These are phyloP conservation scores for Ceyx margarethae DNA, from an alignment of 2,113 vertebrate genomes.

Conservation along the genomic window DNA sequence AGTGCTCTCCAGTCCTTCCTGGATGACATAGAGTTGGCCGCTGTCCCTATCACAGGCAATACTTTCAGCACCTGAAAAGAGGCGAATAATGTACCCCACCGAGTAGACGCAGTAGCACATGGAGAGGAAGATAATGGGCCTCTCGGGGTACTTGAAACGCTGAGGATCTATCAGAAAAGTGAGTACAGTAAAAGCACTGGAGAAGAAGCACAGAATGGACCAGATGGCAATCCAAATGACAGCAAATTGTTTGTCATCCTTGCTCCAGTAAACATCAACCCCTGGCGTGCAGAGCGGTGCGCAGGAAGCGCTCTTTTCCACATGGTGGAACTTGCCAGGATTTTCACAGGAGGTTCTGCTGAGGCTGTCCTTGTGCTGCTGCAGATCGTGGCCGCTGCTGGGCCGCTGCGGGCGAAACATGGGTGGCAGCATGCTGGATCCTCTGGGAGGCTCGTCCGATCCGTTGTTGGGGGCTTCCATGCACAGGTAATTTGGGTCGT, in stretches of 20 bases:
- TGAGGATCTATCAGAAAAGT: constrained; percentile 94
- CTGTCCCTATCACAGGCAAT: constrained; percentile 94
- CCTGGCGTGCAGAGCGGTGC: constrained; percentile 89
- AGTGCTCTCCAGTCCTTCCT: constrained; percentile 96
- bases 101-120: constrained; percentile 99
- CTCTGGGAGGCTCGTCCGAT: constrained; percentile 85
- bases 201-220: constrained; percentile 94
- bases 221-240: constrained; percentile 93
- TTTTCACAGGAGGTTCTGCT: constrained; percentile 82
- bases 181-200: constrained; percentile 95
- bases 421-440: constrained; percentile 86
- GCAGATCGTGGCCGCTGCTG: constrained; percentile 77
- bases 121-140: constrained; percentile 97
- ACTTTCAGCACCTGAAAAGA: constrained; percentile 91
- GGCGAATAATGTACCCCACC: constrained; percentile 91
- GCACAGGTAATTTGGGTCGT: constrained; percentile 95
- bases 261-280: constrained; percentile 98
- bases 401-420: constrained; percentile 86
- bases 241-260: constrained; percentile 91
- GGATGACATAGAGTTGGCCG: constrained; percentile 94
- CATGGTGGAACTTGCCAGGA: constrained; percentile 93
- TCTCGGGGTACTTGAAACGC: constrained; percentile 95
- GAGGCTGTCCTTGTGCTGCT: constrained; percentile 74
- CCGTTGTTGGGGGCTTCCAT: constrained; percentile 97
- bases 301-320: constrained; percentile 92